Percentiles rank a stretch among this genome's conserved stretches.
These are phyloP conservation scores for Nineta flava DNA, from an alignment of 2,888 invertebrate genomes.

Conservation along the genomic window DNA sequence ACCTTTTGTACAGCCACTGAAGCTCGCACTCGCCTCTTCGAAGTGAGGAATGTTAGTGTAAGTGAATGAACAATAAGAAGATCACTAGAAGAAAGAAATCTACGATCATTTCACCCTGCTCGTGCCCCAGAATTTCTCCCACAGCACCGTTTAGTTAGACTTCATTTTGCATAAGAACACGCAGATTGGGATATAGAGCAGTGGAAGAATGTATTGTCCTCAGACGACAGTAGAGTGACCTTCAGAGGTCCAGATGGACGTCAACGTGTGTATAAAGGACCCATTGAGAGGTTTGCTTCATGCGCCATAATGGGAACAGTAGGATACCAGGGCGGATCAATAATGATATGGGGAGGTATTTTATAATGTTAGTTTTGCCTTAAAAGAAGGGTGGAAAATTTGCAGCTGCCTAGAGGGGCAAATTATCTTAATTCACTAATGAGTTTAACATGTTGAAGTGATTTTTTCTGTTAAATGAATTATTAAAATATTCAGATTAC, in stretches of 20 bases:
- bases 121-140: background rate
- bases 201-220: slow-evolving; percentile 7
- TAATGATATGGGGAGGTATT: slow-evolving; percentile 8
- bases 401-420: too few species aligned
- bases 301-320: slow-evolving; percentile 5
- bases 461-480: too few species aligned
- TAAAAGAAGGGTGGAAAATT: too few species aligned
- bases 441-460: too few species aligned
- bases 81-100: slow-evolving; percentile 4
- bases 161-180: slow-evolving; percentile 3
- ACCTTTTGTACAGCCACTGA: background rate
- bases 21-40: background rate
- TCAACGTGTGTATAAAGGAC: slow-evolving; percentile 9
- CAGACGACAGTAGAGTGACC: background rate
- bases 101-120: background rate
- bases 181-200: slow-evolving; percentile 6
- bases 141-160: background rate
- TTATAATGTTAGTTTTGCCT: too few species aligned
- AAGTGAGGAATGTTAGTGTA: slow-evolving; percentile 9
- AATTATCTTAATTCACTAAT: too few species aligned
- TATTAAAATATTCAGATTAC: too few species aligned
- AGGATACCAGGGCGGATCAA: slow-evolving; percentile 9
- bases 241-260: slow-evolving; percentile 8
- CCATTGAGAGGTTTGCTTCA: slow-evolving; percentile 2
- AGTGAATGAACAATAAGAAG: slow-evolving; percentile 15